Conservation (phyloP, 1,140 invertebrate species). For the Nebria ingens region DNA sequence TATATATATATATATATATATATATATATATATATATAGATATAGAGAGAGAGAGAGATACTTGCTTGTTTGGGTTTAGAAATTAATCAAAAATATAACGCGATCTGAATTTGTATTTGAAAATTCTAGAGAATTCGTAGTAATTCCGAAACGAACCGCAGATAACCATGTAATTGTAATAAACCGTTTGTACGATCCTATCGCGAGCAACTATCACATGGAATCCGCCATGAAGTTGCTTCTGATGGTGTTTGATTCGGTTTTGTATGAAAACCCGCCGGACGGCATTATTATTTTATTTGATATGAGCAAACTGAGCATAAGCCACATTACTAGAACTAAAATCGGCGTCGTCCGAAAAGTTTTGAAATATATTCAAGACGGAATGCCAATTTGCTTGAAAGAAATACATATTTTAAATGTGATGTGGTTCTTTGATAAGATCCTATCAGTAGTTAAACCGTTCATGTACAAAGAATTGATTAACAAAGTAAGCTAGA, state of each 20-base stretch:
- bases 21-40: too few relatives aligned
- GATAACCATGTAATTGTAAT: conserved; percentile 46
- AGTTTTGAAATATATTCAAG: conserved; percentile 34
- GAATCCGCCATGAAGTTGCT: conserved; percentile 42
- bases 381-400: conserved; percentile 45
- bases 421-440: conserved; percentile 46
- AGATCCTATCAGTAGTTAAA: conserved; percentile 41
- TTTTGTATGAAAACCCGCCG: conserved; percentile 25
- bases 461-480: conserved; percentile 51
- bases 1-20: too few relatives aligned
- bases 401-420: conserved; percentile 48
- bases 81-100: not conserved
- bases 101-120: not conserved
- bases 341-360: conserved; percentile 30
- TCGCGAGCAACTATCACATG: conserved; percentile 35
- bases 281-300: conserved; percentile 40
- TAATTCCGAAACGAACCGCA: conserved; percentile 40
- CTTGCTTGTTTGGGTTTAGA: too few relatives aligned
- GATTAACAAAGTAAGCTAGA: conserved; percentile 41
- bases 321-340: conserved; percentile 41
- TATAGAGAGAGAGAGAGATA: too few relatives aligned
- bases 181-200: conserved; percentile 32
- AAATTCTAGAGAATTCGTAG: conserved; percentile 37
- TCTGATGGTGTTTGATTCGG: conserved; percentile 41
- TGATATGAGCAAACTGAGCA: conserved; percentile 42